Percentiles rank a stretch among this genome's conserved stretches.
phyloP scores from a whole-genome alignment of 2,113 vertebrate species.

The Hippocampus comes region DNA sequence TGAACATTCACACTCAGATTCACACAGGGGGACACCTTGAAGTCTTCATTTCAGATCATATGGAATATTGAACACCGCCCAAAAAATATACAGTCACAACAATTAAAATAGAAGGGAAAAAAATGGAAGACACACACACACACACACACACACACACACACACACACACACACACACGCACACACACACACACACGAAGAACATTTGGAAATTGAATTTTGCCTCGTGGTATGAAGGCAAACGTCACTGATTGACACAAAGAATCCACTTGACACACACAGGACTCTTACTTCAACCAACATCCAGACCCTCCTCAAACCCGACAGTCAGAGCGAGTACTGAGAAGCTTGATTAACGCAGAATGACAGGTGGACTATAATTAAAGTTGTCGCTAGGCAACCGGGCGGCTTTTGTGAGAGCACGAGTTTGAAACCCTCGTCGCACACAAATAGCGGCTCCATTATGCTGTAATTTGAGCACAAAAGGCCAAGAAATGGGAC shows the following conservation, averaged over 20 bases:
- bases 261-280: neutral
- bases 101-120: too few species aligned
- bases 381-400: constrained; percentile 63
- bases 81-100: too few species aligned
- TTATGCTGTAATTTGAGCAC: constrained; percentile 55
- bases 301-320: constrained; percentile 1
- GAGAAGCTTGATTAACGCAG: constrained; percentile 25
- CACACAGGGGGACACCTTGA: neutral
- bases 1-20: neutral
- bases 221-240: neutral
- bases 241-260: neutral
- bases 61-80: too few species aligned
- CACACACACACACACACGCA: too few species aligned
- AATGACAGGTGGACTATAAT: constrained; percentile 48
- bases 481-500: constrained; percentile 31
- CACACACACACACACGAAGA: too few species aligned
- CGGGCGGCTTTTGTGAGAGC: constrained; percentile 29
- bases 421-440: constrained; percentile 49
- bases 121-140: too few species aligned
- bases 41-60: neutral
- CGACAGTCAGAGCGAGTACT: constrained; percentile 21
- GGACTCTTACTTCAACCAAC: neutral
- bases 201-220: neutral
- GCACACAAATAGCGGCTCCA: constrained; percentile 55
- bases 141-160: too few species aligned